Base-by-base conservation (phyloP, 2,113 vertebrate species). In the Noturus placidus region DNA sequence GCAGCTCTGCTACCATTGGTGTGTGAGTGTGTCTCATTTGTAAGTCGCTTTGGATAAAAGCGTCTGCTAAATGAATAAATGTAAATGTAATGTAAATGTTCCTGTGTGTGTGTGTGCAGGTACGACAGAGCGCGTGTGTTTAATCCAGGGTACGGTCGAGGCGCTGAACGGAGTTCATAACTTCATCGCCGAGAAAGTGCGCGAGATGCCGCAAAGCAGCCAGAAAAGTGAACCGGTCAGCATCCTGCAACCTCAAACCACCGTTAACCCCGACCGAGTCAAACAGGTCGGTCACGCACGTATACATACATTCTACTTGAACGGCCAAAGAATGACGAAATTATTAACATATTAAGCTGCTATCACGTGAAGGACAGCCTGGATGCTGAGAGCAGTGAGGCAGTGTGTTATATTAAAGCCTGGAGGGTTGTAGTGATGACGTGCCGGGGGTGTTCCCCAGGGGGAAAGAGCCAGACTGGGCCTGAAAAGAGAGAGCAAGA, bases 131-230 rank as follows among this genome's bases (percentile, higher is more conserved):
- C 95, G 98, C 52, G 98, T 99, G 91, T 99, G 98, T 95, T 96
- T 99, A 95, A 99, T 99, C 96, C 98, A 99, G 95, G 98, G 98
- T 94, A 99, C 98, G 84, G 97, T 99, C 33, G 98, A 99, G 96
- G 98, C 98, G 79, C 95, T 99, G 91, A 99, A 99, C 93, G 97
- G 97, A 59, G 98, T 99, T 92, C 98, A 99, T 95, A 98, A 97
- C 95, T 99, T 99, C 94, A 99, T 99, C 87, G 98, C 98, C 35
- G 98, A 99, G 95, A 99, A 99, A 94, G 99, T 99, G 91, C 97
- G 98, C 20, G 98, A 99, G 96, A 99, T 99, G 98, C 98, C 98
- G 91, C 98, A 99, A 94, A 99, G 98, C 88, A 97, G 98, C 94
- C 97, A 98, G 94, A 99, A 99, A 96, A 97, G 97, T 35, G 98